These are phyloP conservation scores for Branchellion lobata DNA, from an alignment of 2,888 invertebrate genomes.

Conservation along the genomic window DNA sequence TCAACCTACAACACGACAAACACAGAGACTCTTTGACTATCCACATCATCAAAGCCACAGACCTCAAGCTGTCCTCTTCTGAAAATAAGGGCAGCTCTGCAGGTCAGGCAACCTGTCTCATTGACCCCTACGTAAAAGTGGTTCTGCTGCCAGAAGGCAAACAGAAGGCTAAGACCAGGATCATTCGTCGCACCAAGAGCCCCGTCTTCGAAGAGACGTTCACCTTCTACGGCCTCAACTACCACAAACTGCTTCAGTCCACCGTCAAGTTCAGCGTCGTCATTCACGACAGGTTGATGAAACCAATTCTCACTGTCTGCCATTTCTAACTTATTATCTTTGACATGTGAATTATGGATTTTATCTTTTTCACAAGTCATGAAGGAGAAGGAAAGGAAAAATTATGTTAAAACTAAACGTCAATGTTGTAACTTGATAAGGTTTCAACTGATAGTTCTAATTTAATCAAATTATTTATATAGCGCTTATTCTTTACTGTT, in stretches of 20 bases:
- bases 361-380: no score
- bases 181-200: constrained; percentile 89
- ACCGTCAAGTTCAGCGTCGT: constrained; percentile 71
- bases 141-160: constrained; percentile 95
- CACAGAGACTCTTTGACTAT: constrained; percentile 88
- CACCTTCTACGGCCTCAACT: constrained; percentile 82
- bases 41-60: constrained; percentile 84
- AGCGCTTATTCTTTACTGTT: no score
- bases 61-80: constrained; percentile 70
- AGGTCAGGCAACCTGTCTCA: constrained; percentile 69
- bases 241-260: constrained; percentile 79
- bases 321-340: no score
- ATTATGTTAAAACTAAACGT: no score
- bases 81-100: not conserved
- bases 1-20: constrained; percentile 83
- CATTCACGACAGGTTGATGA: constrained; percentile 88
- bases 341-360: no score
- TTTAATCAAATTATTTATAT: no score
- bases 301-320: no score
- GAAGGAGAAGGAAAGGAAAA: no score
- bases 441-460: no score
- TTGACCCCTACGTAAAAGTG: constrained; percentile 95
- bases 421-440: no score
- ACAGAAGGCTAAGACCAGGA: constrained; percentile 93
- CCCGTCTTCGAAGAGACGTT: constrained; percentile 98